Percentiles rank a stretch among this genome's conserved stretches.
Conservation (phyloP, 2,113 vertebrate species). For the Pelusios castaneus region DNA sequence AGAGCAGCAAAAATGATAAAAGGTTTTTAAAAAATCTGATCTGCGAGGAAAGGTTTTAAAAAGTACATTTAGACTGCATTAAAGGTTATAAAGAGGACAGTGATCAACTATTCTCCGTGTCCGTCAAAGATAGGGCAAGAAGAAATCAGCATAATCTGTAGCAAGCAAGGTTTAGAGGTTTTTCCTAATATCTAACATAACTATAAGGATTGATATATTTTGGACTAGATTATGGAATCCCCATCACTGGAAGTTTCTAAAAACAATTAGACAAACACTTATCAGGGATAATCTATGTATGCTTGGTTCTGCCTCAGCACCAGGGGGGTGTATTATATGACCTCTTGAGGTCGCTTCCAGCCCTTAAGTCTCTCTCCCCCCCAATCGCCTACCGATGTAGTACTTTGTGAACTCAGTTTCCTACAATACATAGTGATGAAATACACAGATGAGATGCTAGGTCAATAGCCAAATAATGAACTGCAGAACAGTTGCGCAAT, state of each 20-base stretch:
- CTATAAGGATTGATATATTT: not conserved
- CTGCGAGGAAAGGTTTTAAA: not conserved
- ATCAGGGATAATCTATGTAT: not conserved
- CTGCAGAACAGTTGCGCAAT: conserved; percentile 23
- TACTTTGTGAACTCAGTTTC: conserved; percentile 39
- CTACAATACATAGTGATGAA: not conserved
- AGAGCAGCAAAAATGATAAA: not conserved
- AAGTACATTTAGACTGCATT: not conserved
- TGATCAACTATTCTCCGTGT: not conserved
- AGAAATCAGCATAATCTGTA: not conserved
- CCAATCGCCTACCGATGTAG: not conserved
- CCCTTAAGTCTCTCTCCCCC: not conserved
- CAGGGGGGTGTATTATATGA: not conserved
- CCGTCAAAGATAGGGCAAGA: not conserved
- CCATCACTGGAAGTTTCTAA: not conserved
- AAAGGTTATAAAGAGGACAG: not conserved
- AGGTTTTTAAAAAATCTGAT: not conserved
- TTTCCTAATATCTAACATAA: not conserved
- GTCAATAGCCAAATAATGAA: not conserved
- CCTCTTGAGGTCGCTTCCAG: not conserved
- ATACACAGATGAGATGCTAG: conserved; percentile 15
- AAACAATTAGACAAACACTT: not conserved
- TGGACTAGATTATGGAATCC: not conserved
- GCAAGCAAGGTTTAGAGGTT: not conserved
- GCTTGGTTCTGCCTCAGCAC: not conserved